Evolutionary conservation across 2,888 invertebrate species (phyloP), one percentile per base, ranked within the genome.

Genomic region (Drosophila kuntzei): DNA sequence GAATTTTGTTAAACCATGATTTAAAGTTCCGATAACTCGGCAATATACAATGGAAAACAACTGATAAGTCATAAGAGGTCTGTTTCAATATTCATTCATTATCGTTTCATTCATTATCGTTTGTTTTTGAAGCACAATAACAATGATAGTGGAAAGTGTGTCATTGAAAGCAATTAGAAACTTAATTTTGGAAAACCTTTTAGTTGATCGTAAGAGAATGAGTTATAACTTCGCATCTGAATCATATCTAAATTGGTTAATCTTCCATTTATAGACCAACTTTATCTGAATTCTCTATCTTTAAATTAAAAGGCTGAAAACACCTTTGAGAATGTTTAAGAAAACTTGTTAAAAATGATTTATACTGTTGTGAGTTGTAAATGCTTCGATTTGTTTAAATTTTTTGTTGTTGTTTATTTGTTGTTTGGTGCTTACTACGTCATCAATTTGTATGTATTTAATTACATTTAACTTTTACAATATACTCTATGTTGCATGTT

Each of bases 391-490:
- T 37, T 14, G 0, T 43, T 43, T 34, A 14, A 36, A 50, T 67
- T 50, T 43, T 55, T 51, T 51, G 65, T 54, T 22, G 57, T 79
- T 74, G 64, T 68, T 79, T 72, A 77, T 73, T 73, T 77, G 41
- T 85, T 85, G 80, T 85, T 87, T 84, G 83, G 85, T 89, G 77
- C 81, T 84, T 82, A 87, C 81, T 82, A 82, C 81, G 36, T 82
- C 79, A 54, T 82, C 81, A 80, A 84, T 80, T 81, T 75, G 53
- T 72, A 75, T 77, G 75, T 77, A 77, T 75, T 79, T 79, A 84
- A 78, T 82, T 82, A 81, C 79, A 79, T 73, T 80, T 89, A 87
- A 84, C 87, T 89, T 84, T 65, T 80, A 87, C 88, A 85, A 83
- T 87, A 87, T 82, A 80, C 64, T 74, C 64, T 77, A 67, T 64